phyloP scores from a whole-genome alignment of 2,888 invertebrate species.

The Frankliniella fusca region DNA sequence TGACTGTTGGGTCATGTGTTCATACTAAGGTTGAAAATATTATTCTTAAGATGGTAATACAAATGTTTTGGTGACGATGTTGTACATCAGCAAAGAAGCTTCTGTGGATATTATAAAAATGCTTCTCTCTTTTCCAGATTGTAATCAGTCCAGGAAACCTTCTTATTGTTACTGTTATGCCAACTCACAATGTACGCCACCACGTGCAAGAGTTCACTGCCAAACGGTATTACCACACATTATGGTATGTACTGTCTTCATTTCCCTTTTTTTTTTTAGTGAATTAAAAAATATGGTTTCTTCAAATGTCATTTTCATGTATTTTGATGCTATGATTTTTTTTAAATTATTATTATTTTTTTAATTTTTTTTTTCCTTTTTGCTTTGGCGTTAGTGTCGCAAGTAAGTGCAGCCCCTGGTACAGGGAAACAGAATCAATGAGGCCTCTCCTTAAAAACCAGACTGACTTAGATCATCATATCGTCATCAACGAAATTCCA shows the following conservation, averaged over 20 bases:
- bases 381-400: background rate
- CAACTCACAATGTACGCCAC: background rate
- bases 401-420: background rate
- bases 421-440: background rate
- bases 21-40: background rate
- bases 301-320: background rate
- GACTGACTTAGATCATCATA: background rate
- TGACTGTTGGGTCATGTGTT: background rate
- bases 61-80: background rate
- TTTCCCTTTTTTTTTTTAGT: too few relatives aligned
- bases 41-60: background rate
- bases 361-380: too few relatives aligned
- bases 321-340: background rate
- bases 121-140: background rate
- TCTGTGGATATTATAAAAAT: background rate
- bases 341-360: too few relatives aligned
- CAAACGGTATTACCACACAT: background rate
- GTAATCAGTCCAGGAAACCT: background rate
- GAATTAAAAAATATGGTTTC: too few relatives aligned
- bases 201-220: background rate
- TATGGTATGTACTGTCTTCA: background rate
- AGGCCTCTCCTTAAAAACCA: background rate
- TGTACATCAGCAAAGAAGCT: background rate
- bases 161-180: background rate
- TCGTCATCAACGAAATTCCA: background rate